phyloP scores from a whole-genome alignment of 2,797 vertebrate genomes.

The Gymnoscopelus braueri region DNA sequence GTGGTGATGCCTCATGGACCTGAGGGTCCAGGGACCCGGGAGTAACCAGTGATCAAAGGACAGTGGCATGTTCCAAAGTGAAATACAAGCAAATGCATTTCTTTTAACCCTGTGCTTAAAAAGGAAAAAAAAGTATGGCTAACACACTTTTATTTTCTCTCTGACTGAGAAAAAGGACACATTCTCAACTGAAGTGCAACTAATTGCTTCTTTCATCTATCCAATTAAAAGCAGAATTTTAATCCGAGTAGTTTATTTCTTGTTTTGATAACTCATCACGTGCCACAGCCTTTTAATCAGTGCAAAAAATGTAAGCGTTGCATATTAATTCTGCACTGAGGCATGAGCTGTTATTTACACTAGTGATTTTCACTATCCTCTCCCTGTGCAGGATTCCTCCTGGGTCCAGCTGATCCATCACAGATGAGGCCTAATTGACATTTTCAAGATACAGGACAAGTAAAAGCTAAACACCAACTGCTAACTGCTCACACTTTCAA shows the following conservation, averaged over 20 bases:
- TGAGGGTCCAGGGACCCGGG: slow-evolving; percentile 15
- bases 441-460: slow-evolving; percentile 23
- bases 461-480: slow-evolving; percentile 55
- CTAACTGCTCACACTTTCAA: slow-evolving; percentile 59
- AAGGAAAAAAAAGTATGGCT: slow-evolving; percentile 30
- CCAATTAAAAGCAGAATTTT: slow-evolving; percentile 79
- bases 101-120: slow-evolving; percentile 24
- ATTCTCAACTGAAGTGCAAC: slow-evolving; percentile 69
- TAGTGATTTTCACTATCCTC: slow-evolving; percentile 55
- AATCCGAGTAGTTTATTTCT: slow-evolving; percentile 77
- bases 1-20: background rate
- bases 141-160: slow-evolving; percentile 44
- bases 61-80: slow-evolving; percentile 38
- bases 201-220: slow-evolving; percentile 82
- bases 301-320: slow-evolving; percentile 55
- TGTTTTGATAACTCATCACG: slow-evolving; percentile 74
- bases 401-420: slow-evolving; percentile 27
- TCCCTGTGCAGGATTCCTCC: slow-evolving; percentile 35
- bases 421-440: slow-evolving; percentile 59
- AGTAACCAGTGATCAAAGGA: slow-evolving; percentile 49
- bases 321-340: slow-evolving; percentile 63
- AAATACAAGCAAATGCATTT: slow-evolving; percentile 35
- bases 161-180: slow-evolving; percentile 55
- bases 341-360: slow-evolving; percentile 54
- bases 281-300: slow-evolving; percentile 73